phyloP scores from a whole-genome alignment of 2,113 vertebrate genomes.

The Tyto alba region DNA sequence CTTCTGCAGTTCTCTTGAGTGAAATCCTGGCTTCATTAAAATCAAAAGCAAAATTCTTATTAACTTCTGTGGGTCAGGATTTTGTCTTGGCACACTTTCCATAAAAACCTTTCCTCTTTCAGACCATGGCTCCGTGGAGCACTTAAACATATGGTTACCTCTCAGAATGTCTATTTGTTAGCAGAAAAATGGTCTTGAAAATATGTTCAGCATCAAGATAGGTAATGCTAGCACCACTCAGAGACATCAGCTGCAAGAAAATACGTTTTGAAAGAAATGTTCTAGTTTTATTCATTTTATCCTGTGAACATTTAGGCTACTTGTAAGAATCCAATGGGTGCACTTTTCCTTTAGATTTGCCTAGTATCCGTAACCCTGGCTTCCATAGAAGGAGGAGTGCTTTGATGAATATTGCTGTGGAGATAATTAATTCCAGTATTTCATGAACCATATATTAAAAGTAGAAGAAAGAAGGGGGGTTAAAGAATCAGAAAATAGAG shows the following conservation, averaged over 20 bases:
- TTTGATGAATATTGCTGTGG: background rate
- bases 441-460: background rate
- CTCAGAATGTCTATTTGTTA: constrained; percentile 41
- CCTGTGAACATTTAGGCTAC: background rate
- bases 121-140: background rate
- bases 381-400: background rate
- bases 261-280: background rate
- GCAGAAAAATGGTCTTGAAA: constrained; percentile 32
- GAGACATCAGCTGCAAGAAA: constrained; percentile 15
- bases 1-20: constrained; percentile 27
- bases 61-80: constrained; percentile 12
- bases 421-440: constrained; percentile 22
- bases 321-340: background rate
- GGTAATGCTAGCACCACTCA: background rate
- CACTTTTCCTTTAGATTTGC: constrained; percentile 13
- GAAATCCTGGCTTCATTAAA: constrained; percentile 49
- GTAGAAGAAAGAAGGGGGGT: background rate
- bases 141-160: constrained; percentile 47
- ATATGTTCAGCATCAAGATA: constrained; percentile 43
- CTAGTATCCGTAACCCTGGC: background rate
- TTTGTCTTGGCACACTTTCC: constrained; percentile 24
- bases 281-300: constrained; percentile 2
- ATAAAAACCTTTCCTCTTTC: constrained; percentile 19
- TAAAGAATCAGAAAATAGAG: background rate
- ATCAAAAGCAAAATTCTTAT: constrained; percentile 28